These are phyloP conservation scores for Uropsilus gracilis DNA, from an alignment of 2,113 vertebrate species.

Conservation along the genomic window DNA sequence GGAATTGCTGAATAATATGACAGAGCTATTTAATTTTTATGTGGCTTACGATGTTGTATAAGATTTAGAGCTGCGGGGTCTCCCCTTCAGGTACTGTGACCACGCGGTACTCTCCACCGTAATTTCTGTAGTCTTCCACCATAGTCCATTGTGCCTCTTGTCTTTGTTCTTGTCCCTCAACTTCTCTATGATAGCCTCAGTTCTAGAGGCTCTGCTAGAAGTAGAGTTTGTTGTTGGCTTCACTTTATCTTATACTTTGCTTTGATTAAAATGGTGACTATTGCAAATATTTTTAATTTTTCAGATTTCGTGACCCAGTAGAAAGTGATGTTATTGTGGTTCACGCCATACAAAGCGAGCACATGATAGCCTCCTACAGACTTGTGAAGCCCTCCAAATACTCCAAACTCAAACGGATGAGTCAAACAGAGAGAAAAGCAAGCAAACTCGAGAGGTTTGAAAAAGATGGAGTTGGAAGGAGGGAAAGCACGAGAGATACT, in stretches of 20 bases:
- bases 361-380: constrained; percentile 90
- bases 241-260: not conserved
- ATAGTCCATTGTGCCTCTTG: too few species aligned
- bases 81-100: too few species aligned
- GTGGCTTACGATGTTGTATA: too few species aligned
- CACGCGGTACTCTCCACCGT: too few species aligned
- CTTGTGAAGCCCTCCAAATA: constrained; percentile 81
- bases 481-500: constrained; percentile 64
- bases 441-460: constrained; percentile 67
- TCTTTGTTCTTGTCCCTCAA: too few species aligned
- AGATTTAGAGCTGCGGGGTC: too few species aligned
- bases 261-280: constrained; percentile 1
- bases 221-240: not conserved
- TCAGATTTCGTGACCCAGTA: constrained; percentile 88
- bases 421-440: constrained; percentile 37
- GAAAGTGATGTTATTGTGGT: constrained; percentile 87
- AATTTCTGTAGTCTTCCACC: too few species aligned
- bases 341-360: constrained; percentile 87
- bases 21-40: too few species aligned
- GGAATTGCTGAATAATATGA: too few species aligned
- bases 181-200: too few species aligned
- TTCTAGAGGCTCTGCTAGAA: too few species aligned
- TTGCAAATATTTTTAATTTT: constrained; percentile 47
- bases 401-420: constrained; percentile 50
- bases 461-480: constrained; percentile 58